Base-by-base conservation (phyloP, 2,113 vertebrate genomes). In the Collichthys lucidus region DNA sequence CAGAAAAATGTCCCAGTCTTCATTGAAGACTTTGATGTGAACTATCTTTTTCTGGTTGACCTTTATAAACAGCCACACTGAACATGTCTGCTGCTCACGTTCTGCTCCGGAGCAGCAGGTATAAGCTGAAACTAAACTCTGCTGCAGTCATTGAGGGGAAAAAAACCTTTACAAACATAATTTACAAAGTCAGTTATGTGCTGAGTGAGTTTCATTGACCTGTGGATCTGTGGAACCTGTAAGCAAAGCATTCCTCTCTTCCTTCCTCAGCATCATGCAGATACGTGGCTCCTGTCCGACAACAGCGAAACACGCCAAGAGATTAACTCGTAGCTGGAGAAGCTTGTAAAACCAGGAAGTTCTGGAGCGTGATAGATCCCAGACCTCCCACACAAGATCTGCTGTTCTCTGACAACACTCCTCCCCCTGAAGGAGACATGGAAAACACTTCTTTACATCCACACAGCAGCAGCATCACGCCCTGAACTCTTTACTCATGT, bases 281-380 rank as follows among this genome's bases (percentile, higher is more conserved):
- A 82, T 76, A 60, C 9, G 60, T 56, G 77, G 77, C 77, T 80
- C 71, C 71, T 72, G 90, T 82, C 78, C 40, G 71, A 84, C 80
- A 61, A 46, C 76, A 56, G 84, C 10, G 70, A 47, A 35, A 81
- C 69, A 59, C 22, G 64, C 62, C 74, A 55, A 52, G 56, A 85
- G 85, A 89, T 88, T 77, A 91, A 67, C 57, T 69, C 8, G 11
- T 26, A 61, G 83, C 65, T 76, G 2, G 1, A 84, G 71, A 80
- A 50, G 56, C 85, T 84, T 80, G 86, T 92, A 88, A 93, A 92
- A 81, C 42, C 44, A 63, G 74, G 47, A 56, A 62, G 66, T 77
- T 53, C 29, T 8, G 57, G 60, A 74, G 52, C 0, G 40, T 80
- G 86, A 91, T 68, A 17, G 60, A 79, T 68, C 80, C 85, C 86